Evolutionary conservation across 2,797 vertebrate genomes (phyloP), one percentile per base, ranked within the genome.

Genomic region (Oceanodroma leucorhoa): DNA sequence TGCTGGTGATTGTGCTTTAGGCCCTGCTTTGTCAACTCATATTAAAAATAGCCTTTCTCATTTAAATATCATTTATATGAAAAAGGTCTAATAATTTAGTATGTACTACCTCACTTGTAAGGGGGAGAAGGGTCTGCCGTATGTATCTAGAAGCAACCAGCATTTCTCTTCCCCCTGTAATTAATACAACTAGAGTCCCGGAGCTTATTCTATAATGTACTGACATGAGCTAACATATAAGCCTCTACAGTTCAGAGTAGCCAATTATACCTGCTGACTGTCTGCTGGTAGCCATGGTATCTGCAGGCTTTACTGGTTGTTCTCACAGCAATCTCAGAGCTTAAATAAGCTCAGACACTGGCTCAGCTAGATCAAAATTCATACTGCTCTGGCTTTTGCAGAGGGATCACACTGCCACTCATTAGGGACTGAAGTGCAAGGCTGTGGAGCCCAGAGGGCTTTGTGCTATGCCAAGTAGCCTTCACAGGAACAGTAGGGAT

Each of bases 281-380:
- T 54, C 73, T 93, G 90, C 64, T 87, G 89, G 90, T 87, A 96
- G 91, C 65, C 83, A 66, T 87, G 83, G 82, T 50, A 90, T 89
- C 90, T 91, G 80, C 41, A 77, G 87, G 80, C 83, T 95, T 86
- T 96, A 43, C 72, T 94, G 55, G 53, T 55, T 94, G 86, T n/a
- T 91, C 92, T 93, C 61, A 76, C 76, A 87, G 83, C 89, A 83
- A 58, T 90, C 95, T 89, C 81, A 23, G 87, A 90, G 95, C 92
- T 96, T 93, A 96, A 96, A 95, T 89, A 73, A 95, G 66, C 87
- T 95, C 91, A 93, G 72, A 46, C 61, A 78, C 30, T 36, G 58
- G 32, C 80, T 93, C 89, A 70, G 40, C 34, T 90, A 55, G 77
- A 83, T 96, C 91, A 75, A 88, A 96, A 95, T 91, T 91, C 76